phyloP scores from a whole-genome alignment of 2,888 invertebrate species.

The Netelia inedita region DNA sequence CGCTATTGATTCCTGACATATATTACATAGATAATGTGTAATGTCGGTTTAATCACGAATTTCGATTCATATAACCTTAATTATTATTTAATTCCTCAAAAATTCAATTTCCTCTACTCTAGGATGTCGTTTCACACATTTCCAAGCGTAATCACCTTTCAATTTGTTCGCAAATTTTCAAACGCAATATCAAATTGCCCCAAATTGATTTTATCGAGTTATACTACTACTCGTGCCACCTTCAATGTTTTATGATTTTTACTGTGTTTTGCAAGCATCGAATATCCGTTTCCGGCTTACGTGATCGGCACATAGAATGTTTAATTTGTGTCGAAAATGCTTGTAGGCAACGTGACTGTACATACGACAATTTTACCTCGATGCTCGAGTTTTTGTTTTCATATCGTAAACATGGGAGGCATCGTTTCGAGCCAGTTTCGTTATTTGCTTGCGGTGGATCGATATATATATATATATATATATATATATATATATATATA shows the following conservation, averaged over 20 bases:
- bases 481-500: slow-evolving; percentile 2
- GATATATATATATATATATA: slow-evolving; percentile 13
- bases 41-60: not conserved
- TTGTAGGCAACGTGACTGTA: not conserved
- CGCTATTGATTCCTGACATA: too few relatives aligned
- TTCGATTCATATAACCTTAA: not conserved
- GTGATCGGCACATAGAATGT: not conserved
- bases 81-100: not conserved
- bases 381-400: slow-evolving; percentile 26
- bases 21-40: not conserved
- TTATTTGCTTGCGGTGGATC: slow-evolving; percentile 44
- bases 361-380: slow-evolving; percentile 17
- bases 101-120: not conserved
- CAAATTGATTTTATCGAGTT: not conserved
- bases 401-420: slow-evolving; percentile 31
- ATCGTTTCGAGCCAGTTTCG: slow-evolving; percentile 40
- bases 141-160: not conserved
- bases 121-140: not conserved
- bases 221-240: too few relatives aligned
- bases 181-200: not conserved
- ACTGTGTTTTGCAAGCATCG: too few relatives aligned
- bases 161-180: not conserved
- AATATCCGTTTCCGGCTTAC: not conserved
- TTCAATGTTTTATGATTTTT: too few relatives aligned
- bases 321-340: not conserved